Evolutionary conservation across 2,797 vertebrate species (phyloP).

Genomic region (Gymnothorax javanicus): DNA sequence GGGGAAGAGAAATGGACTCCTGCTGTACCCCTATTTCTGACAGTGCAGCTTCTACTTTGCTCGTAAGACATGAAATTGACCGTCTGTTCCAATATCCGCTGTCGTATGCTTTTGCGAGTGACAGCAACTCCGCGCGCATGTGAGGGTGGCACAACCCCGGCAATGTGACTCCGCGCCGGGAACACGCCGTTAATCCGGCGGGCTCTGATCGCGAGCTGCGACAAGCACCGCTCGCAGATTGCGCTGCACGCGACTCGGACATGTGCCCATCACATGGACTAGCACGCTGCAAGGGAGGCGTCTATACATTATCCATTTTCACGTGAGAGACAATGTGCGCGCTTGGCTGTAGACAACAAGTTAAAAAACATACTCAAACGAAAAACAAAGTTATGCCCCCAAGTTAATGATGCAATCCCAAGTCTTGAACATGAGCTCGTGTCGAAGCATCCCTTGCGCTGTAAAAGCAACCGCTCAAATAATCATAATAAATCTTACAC

Average conservation of each 20-base stretch:
- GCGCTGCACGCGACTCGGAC: constrained; percentile 59
- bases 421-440: not conserved
- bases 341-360: not conserved
- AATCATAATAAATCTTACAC: not conserved
- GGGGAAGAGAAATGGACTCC: no score
- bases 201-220: constrained; percentile 46
- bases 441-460: not conserved
- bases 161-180: constrained; percentile 62
- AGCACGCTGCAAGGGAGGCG: constrained; percentile 54
- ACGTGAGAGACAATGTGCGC: constrained; percentile 45
- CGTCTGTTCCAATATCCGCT: not conserved
- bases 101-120: not conserved
- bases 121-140: constrained; percentile 48
- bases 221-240: constrained; percentile 53
- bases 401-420: not conserved
- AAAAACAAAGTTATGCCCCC: not conserved
- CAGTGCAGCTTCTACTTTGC: no score
- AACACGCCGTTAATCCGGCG: constrained; percentile 37
- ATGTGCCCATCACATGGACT: constrained; percentile 72
- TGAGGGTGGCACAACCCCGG: constrained; percentile 58
- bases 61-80: no score
- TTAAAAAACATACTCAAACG: constrained; percentile 3
- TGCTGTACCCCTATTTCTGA: no score
- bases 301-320: constrained; percentile 21
- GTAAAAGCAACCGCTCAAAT: not conserved